phyloP scores from a whole-genome alignment of 1,140 invertebrate species.

The Drosophila dunni region DNA sequence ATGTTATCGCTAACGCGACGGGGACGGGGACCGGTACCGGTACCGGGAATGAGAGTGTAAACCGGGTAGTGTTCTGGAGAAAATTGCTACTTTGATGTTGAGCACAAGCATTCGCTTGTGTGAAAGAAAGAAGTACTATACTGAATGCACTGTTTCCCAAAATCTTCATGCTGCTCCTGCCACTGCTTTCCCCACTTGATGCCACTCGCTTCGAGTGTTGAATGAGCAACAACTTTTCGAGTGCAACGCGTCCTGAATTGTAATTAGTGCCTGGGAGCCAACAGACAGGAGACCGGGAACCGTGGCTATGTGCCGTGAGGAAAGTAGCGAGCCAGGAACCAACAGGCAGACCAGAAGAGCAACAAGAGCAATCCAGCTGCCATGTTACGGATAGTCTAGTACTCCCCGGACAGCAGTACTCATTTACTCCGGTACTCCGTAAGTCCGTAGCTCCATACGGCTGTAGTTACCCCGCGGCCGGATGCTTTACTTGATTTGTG shows the following conservation, averaged over 20 bases:
- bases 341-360: background rate
- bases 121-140: background rate
- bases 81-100: slow-evolving; percentile 56
- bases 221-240: slow-evolving; percentile 60
- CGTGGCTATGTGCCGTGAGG: background rate
- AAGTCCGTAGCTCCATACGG: background rate
- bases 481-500: slow-evolving; percentile 48
- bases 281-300: background rate
- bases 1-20: background rate
- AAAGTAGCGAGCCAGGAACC: background rate
- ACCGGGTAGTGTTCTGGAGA: background rate
- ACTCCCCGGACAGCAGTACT: too few species aligned
- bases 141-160: background rate
- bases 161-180: background rate
- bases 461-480: slow-evolving; percentile 3
- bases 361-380: background rate
- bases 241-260: slow-evolving; percentile 63
- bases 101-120: background rate
- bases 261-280: slow-evolving; percentile 45
- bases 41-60: background rate
- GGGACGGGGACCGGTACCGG: background rate
- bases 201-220: slow-evolving; percentile 53
- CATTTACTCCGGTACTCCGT: background rate
- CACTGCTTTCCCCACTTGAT: slow-evolving; percentile 19
- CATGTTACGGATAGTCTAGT: slow-evolving; percentile 15